Percentiles rank a stretch among this genome's conserved stretches.
Evolutionary conservation across 1,140 invertebrate species (phyloP).

Genomic region (Palaemon carinicauda): DNA sequence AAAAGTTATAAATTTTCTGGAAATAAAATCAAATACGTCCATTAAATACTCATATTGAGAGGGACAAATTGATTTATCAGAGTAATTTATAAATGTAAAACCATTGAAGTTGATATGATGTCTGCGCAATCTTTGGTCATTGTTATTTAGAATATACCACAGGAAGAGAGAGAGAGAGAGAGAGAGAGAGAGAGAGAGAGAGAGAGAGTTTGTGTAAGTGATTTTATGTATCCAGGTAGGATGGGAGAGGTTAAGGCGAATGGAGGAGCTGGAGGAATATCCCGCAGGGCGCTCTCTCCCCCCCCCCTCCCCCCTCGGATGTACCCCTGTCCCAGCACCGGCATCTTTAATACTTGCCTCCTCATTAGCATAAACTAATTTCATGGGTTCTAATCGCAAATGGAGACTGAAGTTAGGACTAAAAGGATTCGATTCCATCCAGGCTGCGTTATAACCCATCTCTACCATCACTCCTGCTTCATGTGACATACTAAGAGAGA

Average conservation of each 20-base stretch:
- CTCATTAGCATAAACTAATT: constrained; percentile 41
- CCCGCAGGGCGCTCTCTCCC: background rate
- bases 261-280: background rate
- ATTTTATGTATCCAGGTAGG: background rate
- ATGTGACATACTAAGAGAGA: too few species aligned
- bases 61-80: too few species aligned
- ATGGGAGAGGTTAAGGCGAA: background rate
- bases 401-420: constrained; percentile 22
- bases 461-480: background rate
- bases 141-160: too few species aligned
- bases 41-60: too few species aligned
- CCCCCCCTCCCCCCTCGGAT: background rate
- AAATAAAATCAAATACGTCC: too few species aligned
- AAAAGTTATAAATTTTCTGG: too few species aligned
- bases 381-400: constrained; percentile 43
- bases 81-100: too few species aligned
- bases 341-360: background rate
- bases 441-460: background rate
- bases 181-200: background rate
- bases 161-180: too few species aligned
- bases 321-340: background rate
- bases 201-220: background rate
- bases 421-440: background rate
- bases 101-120: too few species aligned
- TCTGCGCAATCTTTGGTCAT: too few species aligned